phyloP scores from a whole-genome alignment of 2,888 invertebrate genomes.

The Platerodrilus igneus region DNA sequence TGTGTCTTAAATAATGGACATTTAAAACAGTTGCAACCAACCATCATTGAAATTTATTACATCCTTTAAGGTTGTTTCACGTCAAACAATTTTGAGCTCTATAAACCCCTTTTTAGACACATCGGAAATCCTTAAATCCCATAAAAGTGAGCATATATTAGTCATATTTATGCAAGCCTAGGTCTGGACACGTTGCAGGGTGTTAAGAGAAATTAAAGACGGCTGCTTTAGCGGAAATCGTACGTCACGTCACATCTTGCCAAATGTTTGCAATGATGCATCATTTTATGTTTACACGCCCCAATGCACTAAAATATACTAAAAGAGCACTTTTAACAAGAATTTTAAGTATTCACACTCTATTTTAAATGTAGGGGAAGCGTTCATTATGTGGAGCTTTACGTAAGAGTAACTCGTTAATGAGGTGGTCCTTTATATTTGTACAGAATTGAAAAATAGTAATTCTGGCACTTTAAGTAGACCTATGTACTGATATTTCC shows the following conservation, averaged over 20 bases:
- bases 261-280: slow-evolving; percentile 16
- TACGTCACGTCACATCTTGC: slow-evolving; percentile 20
- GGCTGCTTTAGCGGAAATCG: slow-evolving; percentile 20
- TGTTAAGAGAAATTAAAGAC: slow-evolving; percentile 14
- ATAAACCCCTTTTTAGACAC: slow-evolving; percentile 13
- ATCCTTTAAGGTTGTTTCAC: slow-evolving; percentile 11
- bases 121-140: slow-evolving; percentile 20
- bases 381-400: too few relatives aligned
- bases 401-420: too few relatives aligned
- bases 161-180: slow-evolving; percentile 12
- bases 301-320: slow-evolving; percentile 16
- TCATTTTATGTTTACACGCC: slow-evolving; percentile 17
- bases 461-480: too few relatives aligned
- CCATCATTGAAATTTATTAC: too few relatives aligned
- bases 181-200: slow-evolving; percentile 13
- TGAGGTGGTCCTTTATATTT: too few relatives aligned
- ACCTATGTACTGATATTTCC: too few relatives aligned
- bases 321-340: slow-evolving; percentile 15
- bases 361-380: slow-evolving; percentile 2
- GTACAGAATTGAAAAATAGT: too few relatives aligned
- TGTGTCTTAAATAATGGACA: too few relatives aligned
- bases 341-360: slow-evolving; percentile 24
- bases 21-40: too few relatives aligned
- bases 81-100: slow-evolving; percentile 13
- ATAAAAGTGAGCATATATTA: slow-evolving; percentile 16